Evolutionary conservation across 2,888 invertebrate species (phyloP).

Genomic region (Xestia c-nigrum): DNA sequence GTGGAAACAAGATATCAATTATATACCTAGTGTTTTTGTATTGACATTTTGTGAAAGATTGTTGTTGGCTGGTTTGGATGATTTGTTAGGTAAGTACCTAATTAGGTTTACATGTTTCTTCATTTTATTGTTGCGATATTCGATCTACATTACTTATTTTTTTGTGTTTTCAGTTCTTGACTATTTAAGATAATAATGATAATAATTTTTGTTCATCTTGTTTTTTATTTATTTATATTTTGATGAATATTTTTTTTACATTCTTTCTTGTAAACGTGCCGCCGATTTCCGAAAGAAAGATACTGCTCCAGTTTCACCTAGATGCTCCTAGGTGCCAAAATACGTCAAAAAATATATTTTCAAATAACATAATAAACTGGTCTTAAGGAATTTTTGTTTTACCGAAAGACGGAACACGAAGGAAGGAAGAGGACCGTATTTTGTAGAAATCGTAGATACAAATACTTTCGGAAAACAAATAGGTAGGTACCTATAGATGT

Average conservation of each 20-base stretch:
- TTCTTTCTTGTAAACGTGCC: background rate
- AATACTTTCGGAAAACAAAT: background rate
- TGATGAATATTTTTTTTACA: no score
- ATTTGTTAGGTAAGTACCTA: background rate
- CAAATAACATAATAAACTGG: no score
- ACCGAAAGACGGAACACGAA: no score
- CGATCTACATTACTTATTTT: no score
- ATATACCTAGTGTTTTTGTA: conserved; percentile 18
- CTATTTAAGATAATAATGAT: background rate
- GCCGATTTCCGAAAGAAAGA: background rate
- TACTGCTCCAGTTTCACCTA: background rate
- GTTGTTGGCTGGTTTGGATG: background rate
- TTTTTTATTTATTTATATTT: no score
- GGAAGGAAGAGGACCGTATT: no score
- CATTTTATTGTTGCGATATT: background rate
- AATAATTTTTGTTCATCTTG: background rate
- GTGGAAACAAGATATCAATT: conserved; percentile 40
- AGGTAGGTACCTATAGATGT: no score
- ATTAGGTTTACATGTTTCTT: background rate
- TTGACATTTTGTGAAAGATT: conserved; percentile 4
- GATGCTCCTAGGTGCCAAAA: background rate
- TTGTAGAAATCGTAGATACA: background rate
- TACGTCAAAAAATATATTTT: background rate
- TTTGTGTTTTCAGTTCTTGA: background rate
- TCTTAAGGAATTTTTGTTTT: no score